Evolutionary conservation across 2,113 vertebrate species (phyloP).

Genomic region (Formicarius rufipectus): DNA sequence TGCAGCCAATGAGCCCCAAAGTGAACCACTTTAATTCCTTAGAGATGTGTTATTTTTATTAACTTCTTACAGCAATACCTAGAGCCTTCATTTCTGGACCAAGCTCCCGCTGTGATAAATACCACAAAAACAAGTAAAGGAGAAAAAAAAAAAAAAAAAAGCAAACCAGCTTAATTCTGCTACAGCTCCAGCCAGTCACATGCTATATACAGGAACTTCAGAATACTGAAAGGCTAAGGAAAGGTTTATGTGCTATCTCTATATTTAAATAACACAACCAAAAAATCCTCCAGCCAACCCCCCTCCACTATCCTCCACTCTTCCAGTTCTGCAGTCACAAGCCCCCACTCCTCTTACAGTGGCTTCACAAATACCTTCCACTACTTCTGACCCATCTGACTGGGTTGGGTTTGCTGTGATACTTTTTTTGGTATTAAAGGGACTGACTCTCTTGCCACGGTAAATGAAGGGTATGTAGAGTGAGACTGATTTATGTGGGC

Average conservation of each 20-base stretch:
- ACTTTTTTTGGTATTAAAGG: not conserved
- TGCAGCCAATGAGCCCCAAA: not conserved
- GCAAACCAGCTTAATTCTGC: not conserved
- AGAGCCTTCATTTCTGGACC: not conserved
- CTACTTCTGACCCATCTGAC: not conserved
- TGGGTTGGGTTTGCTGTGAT: not conserved
- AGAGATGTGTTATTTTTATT: not conserved
- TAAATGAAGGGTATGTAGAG: not conserved
- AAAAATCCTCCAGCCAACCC: not conserved
- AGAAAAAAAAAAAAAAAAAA: not conserved
- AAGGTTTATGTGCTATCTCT: not conserved
- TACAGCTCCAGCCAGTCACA: not conserved
- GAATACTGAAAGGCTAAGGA: not conserved
- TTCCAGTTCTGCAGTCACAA: not conserved
- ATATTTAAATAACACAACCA: not conserved
- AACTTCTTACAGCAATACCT: slow-evolving; percentile 8
- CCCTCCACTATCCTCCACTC: not conserved
- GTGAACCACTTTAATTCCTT: not conserved
- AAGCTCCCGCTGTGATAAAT: not conserved
- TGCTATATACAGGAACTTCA: not conserved
- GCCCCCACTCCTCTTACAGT: not conserved
- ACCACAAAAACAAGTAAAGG: not conserved
- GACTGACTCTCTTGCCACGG: not conserved
- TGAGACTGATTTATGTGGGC: not conserved
- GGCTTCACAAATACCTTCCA: not conserved